These are phyloP conservation scores for Molanna angustata DNA, from an alignment of 2,888 invertebrate species.

Conservation along the genomic window DNA sequence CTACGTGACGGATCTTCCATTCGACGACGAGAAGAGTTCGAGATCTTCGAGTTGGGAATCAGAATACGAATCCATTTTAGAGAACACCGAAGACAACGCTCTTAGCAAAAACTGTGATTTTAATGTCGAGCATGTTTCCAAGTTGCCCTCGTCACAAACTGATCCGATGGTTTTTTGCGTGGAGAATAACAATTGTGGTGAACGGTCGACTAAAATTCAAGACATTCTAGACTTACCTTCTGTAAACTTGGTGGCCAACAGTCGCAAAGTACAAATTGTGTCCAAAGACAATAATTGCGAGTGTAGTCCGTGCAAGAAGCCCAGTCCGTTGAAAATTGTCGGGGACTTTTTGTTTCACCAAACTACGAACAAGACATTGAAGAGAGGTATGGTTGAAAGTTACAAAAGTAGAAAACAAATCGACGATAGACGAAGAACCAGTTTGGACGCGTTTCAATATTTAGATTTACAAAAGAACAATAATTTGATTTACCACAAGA, in stretches of 20 bases:
- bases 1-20: slow-evolving; percentile 21
- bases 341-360: slow-evolving; percentile 43
- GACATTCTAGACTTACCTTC: slow-evolving; percentile 6
- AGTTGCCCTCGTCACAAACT: slow-evolving; percentile 9
- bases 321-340: slow-evolving; percentile 47
- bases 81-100: not conserved
- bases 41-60: too few species aligned
- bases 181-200: slow-evolving; percentile 15
- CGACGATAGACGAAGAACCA: slow-evolving; percentile 13
- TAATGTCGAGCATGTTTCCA: not conserved
- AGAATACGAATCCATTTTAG: not conserved
- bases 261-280: slow-evolving; percentile 28
- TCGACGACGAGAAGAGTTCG: too few species aligned
- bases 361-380: slow-evolving; percentile 23
- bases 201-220: slow-evolving; percentile 20
- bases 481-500: too few species aligned
- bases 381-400: slow-evolving; percentile 11
- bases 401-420: slow-evolving; percentile 15
- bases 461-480: slow-evolving; percentile 29
- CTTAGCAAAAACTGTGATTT: not conserved
- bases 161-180: slow-evolving; percentile 17
- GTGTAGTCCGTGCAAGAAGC: slow-evolving; percentile 39
- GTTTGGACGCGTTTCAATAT: slow-evolving; percentile 26
- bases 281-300: too few species aligned
- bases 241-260: slow-evolving; percentile 13